Base-by-base conservation (phyloP, 1,140 invertebrate genomes). In the Drosophila sp. region DNA sequence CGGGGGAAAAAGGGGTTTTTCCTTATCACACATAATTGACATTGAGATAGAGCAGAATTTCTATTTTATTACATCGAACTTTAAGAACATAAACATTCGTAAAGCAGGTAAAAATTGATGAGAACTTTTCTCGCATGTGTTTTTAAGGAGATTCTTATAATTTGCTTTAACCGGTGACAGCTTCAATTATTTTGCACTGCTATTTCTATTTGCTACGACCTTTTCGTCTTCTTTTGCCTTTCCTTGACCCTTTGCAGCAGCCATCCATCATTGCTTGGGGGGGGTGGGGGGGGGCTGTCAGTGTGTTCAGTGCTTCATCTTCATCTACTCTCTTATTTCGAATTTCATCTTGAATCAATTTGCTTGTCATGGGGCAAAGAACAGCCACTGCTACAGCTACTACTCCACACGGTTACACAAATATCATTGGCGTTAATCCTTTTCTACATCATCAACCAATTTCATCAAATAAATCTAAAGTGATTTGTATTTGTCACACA, bases 401-500 rank as follows among this genome's bases (percentile, higher is more conserved):
- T 10, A 11, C 35, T 38, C 35, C 54, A 17, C 38, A 50, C 56
- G 47, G 68, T 70, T 85, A 74, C 73, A 84, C 81, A 85, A 85
- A 85, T 80, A 85, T 85, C 81, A 78, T 78, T 85, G 82, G 77
- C 78, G 82, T 85, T 85, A 86, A 86, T 86, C 82, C 82, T 81
- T 86, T 86, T 86, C 82, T 79, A 86, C 82, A 86, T 86, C 82
- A 86, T 86, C 82, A 86, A 86, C 79, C 82, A 86, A 86, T 86
- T 86, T 86, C 82, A 86, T 82, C 83, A 76, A 82, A 87, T 87
- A 87, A 87, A 87, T 81, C 82, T 76, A 79, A 86, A 76, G 83
- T 82, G 83, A 87, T 87, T 87, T 86, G 83, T 87, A 82, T 87
- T 87, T 87, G 83, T 87, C 83, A 87, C 83, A 87, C 82, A 81